Base-by-base conservation (phyloP, 2,888 invertebrate species). In the Agapetus fuscipes region DNA sequence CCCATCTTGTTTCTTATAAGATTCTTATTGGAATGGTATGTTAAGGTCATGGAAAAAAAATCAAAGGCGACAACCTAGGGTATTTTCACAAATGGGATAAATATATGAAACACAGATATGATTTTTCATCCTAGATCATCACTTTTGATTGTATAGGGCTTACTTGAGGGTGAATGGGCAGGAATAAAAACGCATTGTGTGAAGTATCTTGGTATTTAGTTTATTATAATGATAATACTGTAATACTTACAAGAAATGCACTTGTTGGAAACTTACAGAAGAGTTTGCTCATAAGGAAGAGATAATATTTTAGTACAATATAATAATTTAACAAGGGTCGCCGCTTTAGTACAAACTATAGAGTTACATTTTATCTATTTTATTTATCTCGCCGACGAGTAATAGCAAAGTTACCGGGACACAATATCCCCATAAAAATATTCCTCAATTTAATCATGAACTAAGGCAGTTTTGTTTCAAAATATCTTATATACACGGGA, bases 181-280 rank as follows among this genome's bases (percentile, higher is more conserved):
- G n/a, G n/a, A n/a, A n/a, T n/a, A n/a, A n/a, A n/a, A n/a, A n/a
- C n/a, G n/a, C n/a, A n/a, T n/a, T n/a, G n/a, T n/a, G n/a, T n/a
- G n/a, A n/a, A n/a, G n/a, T n/a, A n/a, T n/a, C n/a, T n/a, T n/a
- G n/a, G n/a, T 41, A 41, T 41, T 43, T 34, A 26, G 30, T 69
- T 70, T 68, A 68, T 65, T 69, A 68, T 75, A 78, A 78, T 78
- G 64, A 78, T 83, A 83, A 83, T 83, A 83, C 83, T 83, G 83
- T 83, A 83, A 82, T 81, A 83, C 80, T 82, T 82, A 82, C 80
- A 82, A 81, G 83, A 83, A 83, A 83, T 83, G 83, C 83, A 83
- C 83, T 80, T 80, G 74, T 76, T 77, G 76, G 82, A 83, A 83
- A 83, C 82, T 81, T 82, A 81, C 82, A 83, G 83, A 83, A 83